phyloP scores from a whole-genome alignment of 2,113 vertebrate species.

The Oryzias celebensis region DNA sequence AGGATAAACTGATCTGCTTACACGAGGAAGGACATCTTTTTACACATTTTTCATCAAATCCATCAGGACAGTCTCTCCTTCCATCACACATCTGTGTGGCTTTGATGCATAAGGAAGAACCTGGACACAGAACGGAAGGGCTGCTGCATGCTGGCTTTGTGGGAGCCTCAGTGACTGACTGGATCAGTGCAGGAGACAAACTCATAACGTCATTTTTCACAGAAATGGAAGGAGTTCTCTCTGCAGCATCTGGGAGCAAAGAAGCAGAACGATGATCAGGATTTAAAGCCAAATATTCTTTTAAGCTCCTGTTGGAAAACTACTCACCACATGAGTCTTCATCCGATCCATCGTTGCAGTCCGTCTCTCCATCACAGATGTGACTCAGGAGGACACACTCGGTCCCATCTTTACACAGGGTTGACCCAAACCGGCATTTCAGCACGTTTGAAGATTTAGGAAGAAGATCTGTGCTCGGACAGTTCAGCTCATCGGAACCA shows the following conservation, averaged over 20 bases:
- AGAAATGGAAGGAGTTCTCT: not conserved
- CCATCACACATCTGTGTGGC: slow-evolving; percentile 80
- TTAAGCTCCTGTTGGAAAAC: not conserved
- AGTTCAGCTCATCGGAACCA: slow-evolving; percentile 80
- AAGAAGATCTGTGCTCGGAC: slow-evolving; percentile 37
- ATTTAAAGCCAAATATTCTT: no score
- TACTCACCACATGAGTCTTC: slow-evolving; percentile 50
- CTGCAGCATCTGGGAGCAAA: not conserved
- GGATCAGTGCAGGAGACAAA: not conserved
- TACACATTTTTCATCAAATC: slow-evolving; percentile 82
- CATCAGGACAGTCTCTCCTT: slow-evolving; percentile 81
- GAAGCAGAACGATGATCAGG: not conserved
- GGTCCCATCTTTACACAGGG: slow-evolving; percentile 64
- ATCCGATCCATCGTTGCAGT: slow-evolving; percentile 86
- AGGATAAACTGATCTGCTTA: slow-evolving; percentile 38
- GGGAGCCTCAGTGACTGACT: not conserved
- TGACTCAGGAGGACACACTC: slow-evolving; percentile 77
- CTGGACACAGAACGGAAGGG: slow-evolving; percentile 73
- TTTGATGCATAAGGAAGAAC: slow-evolving; percentile 76
- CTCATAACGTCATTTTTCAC: not conserved
- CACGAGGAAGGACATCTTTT: slow-evolving; percentile 73
- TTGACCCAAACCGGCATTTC: slow-evolving; percentile 63
- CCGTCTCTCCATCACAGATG: slow-evolving; percentile 81
- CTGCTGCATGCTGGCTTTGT: slow-evolving; percentile 17
- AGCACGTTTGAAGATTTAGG: not conserved